A percentile compares a stretch with the other conserved stretches of the same genome.
phyloP scores from a whole-genome alignment of 2,888 invertebrate genomes.

The Candidula unifasciata region DNA sequence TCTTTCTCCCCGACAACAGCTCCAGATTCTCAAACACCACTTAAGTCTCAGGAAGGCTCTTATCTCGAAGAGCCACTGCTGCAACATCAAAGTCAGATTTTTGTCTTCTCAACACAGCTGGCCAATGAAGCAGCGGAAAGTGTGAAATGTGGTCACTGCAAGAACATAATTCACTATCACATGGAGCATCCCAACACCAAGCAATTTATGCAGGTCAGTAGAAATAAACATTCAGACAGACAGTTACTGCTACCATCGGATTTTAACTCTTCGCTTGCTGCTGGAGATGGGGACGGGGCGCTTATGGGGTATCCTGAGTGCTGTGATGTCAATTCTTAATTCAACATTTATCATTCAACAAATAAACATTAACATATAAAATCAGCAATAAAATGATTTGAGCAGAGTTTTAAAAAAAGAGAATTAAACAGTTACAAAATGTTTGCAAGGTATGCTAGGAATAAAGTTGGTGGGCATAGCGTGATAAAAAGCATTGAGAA shows the following conservation, averaged over 20 bases:
- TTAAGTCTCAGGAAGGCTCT: conserved; percentile 28
- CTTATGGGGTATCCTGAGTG: too few relatives aligned
- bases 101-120: conserved; percentile 95
- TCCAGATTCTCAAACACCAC: conserved; percentile 40
- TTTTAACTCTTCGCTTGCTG: background rate
- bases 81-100: conserved; percentile 97
- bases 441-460: too few relatives aligned
- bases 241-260: background rate
- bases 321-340: too few relatives aligned
- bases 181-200: conserved; percentile 95
- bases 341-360: too few relatives aligned
- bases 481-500: too few relatives aligned
- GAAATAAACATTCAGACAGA: too few relatives aligned
- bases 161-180: conserved; percentile 95
- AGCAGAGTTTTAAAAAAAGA: too few relatives aligned
- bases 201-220: conserved; percentile 90
- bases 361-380: too few relatives aligned
- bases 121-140: conserved; percentile 97
- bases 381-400: too few relatives aligned
- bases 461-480: too few relatives aligned
- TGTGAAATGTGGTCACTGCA: conserved; percentile 91
- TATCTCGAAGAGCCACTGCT: conserved; percentile 65
- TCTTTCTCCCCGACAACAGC: conserved; percentile 27
- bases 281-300: too few relatives aligned
- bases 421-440: too few relatives aligned